Evolutionary conservation across 2,888 invertebrate genomes (phyloP).

Genomic region (Omphaloscelis lunosa): DNA sequence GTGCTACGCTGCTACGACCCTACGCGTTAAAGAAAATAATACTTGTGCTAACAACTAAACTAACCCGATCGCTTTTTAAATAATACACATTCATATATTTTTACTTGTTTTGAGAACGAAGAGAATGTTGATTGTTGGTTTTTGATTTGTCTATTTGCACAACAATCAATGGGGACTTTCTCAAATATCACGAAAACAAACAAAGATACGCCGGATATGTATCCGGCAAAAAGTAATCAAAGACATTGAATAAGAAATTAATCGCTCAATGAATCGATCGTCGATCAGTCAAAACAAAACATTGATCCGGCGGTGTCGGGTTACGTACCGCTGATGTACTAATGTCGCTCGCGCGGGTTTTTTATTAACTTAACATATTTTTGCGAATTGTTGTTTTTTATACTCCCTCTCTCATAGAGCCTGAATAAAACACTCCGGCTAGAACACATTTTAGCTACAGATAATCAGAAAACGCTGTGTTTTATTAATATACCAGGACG

Average conservation of each 20-base stretch:
- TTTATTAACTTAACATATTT: background rate
- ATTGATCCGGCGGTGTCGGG: conserved; percentile 69
- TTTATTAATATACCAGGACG: background rate
- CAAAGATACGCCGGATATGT: conserved; percentile 57
- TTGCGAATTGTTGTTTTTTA: background rate
- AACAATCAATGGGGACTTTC: conserved; percentile 54
- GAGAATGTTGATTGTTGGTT: conserved; percentile 36
- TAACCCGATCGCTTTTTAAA: background rate
- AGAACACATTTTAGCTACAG: too few relatives aligned
- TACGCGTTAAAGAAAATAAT: background rate
- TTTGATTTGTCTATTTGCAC: conserved; percentile 40
- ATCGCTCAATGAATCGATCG: conserved; percentile 64
- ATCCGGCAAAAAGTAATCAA: conserved; percentile 56
- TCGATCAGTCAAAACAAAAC: conserved; percentile 75
- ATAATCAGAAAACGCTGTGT: background rate
- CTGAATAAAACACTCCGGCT: background rate
- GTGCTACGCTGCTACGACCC: conserved; percentile 61
- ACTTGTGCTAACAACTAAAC: conserved; percentile 1
- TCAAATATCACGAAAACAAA: conserved; percentile 57
- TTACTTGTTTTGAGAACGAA: conserved; percentile 10
- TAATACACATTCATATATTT: conserved; percentile 24
- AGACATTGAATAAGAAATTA: conserved; percentile 53
- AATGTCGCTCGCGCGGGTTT: too few relatives aligned
- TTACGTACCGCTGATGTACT: conserved; percentile 45
- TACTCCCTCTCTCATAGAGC: too few relatives aligned